A percentile compares a stretch with the other conserved stretches of the same genome.
Conservation (phyloP, 2,888 invertebrate species). For the Pachydiplax longipennis region DNA sequence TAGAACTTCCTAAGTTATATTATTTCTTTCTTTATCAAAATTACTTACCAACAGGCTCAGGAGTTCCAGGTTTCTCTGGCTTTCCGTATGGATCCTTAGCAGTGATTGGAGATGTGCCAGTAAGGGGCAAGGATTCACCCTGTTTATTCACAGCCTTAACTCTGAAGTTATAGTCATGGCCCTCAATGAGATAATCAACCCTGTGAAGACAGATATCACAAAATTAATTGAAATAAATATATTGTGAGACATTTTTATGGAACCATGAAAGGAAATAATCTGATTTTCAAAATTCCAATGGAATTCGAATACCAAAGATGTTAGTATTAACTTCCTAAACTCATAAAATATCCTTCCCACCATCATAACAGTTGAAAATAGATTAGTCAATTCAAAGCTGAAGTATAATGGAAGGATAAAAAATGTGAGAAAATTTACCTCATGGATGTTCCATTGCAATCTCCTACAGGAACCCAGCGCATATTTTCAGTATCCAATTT, state of each 20-base stretch:
- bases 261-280: too few relatives aligned
- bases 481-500: constrained; percentile 95
- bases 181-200: constrained; percentile 90
- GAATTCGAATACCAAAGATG: too few relatives aligned
- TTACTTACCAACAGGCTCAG: constrained; percentile 71
- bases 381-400: neutral
- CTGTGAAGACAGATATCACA: constrained; percentile 55
- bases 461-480: constrained; percentile 95
- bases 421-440: constrained; percentile 54
- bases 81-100: constrained; percentile 93
- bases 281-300: too few relatives aligned
- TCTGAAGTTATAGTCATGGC: constrained; percentile 94
- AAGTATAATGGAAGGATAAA: neutral
- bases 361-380: too few relatives aligned
- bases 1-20: too few relatives aligned
- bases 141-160: constrained; percentile 93
- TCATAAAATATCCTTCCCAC: too few relatives aligned
- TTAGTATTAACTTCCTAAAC: too few relatives aligned
- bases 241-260: too few relatives aligned
- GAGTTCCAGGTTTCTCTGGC: constrained; percentile 92
- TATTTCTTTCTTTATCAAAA: too few relatives aligned
- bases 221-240: too few relatives aligned
- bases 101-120: constrained; percentile 82
- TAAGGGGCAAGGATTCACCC: constrained; percentile 87
- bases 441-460: constrained; percentile 78